Evolutionary conservation across 2,797 vertebrate species (phyloP), one percentile per base, ranked within the genome.

Genomic region (Muscicapa comitata): DNA sequence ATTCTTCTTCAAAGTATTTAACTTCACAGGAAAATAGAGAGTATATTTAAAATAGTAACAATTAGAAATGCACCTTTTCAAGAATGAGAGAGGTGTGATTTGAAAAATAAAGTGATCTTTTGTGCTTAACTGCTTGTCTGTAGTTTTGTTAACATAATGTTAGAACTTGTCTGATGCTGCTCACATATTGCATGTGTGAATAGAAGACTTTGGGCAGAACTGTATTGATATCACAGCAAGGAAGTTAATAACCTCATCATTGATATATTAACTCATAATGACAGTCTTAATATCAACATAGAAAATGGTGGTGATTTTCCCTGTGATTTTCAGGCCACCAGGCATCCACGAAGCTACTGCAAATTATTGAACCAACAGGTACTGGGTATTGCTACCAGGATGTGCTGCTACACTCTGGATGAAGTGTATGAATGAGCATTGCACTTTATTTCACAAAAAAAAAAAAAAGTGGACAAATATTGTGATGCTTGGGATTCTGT

Each of bases 71-170:
- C 59, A 53, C 43, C 88, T 90, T 85, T 94, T 90, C 70, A 90
- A 57, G 88, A 77, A 90, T 72, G 75, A 80, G 57, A 73, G 23
- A 71, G 84, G 47, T 92, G 87, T 76, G 37, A 67, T 78, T 83
- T 80, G 55, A 81, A 81, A 79, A 97, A 96, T 95, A 94, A 97
- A 94, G 67, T 63, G 40, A 51, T 66, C 47, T 93, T 96, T 94
- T 94, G 80, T 85, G 91, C 59, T 95, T 89, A 73, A 91, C 57
- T 62, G 47, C 50, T 88, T 81, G 47, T 90, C 66, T 86, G 43
- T 61, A 55, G 13, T 88, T 94, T 75, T 94, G 3, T 93, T 94
- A 57, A 50, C 72, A 25, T 79, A 65, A 51, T 13, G 35, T 38
- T 50, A 61, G 51, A 82, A 23, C 13, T 45, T 48, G 16, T 65